These are phyloP conservation scores for Epinotia ramella DNA, from an alignment of 2,888 invertebrate genomes.

Conservation along the genomic window DNA sequence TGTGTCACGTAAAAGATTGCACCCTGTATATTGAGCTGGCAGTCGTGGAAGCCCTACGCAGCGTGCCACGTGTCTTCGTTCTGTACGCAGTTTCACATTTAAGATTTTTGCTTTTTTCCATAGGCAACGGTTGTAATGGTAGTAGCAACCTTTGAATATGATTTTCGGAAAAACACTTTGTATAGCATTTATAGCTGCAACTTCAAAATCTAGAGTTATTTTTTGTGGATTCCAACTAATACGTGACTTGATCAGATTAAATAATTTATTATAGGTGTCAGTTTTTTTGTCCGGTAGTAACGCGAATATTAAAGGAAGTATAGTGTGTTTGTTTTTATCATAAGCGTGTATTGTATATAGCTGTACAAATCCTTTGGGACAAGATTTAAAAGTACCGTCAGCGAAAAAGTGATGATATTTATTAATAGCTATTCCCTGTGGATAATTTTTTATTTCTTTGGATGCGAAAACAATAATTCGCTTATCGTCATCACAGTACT, in stretches of 20 bases:
- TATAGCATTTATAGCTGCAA: conserved; percentile 31
- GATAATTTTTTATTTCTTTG: conserved; percentile 18
- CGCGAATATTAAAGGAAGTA: conserved; percentile 18
- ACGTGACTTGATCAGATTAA: conserved; percentile 16
- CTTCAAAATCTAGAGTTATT: conserved; percentile 37
- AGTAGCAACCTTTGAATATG: conserved; percentile 33
- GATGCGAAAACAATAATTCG: conserved; percentile 22
- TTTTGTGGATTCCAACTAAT: conserved; percentile 28
- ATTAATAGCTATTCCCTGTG: conserved; percentile 12
- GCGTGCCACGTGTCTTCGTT: conserved; percentile 34
- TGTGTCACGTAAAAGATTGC: too few species aligned
- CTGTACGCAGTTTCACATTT: conserved; percentile 19
- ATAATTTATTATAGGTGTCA: conserved; percentile 11
- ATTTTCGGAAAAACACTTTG: conserved; percentile 26
- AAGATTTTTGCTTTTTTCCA: conserved; percentile 35
- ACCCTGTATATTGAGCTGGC: conserved; percentile 23
- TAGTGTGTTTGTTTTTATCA: conserved; percentile 15
- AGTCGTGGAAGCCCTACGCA: conserved; percentile 34
- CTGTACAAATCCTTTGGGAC: conserved; percentile 16
- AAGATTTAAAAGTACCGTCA: conserved; percentile 25
- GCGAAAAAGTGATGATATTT: conserved; percentile 22
- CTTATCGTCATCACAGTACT: conserved; percentile 19
- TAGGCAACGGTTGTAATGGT: conserved; percentile 29
- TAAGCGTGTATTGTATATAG: conserved; percentile 15
- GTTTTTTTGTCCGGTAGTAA: conserved; percentile 12